A percentile compares a stretch with the other conserved stretches of the same genome.
These are phyloP conservation scores for Siderastrea radians DNA, from an alignment of 92 coral and sea anemone species.

Conservation along the genomic window DNA sequence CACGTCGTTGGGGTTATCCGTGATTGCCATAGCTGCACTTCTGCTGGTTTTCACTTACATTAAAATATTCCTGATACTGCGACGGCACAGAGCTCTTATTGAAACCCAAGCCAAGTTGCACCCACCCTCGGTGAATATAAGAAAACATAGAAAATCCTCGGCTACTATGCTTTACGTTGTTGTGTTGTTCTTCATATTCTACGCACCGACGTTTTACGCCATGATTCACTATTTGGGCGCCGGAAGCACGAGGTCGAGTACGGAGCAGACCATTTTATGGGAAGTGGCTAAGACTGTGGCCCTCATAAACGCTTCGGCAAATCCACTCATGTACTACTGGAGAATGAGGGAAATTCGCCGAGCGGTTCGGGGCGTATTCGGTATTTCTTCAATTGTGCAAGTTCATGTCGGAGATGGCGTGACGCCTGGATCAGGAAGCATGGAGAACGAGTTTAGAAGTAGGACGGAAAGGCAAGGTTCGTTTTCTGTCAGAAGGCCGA, in stretches of 20 bases:
- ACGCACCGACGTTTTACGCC: slow-evolving; percentile 26
- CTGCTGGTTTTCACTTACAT: slow-evolving; percentile 20
- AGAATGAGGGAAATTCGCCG: slow-evolving; percentile 41
- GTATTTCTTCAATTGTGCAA: background rate
- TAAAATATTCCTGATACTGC: slow-evolving; percentile 25
- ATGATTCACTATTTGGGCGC: slow-evolving; percentile 18
- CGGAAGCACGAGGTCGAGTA: background rate
- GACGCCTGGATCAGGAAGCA: slow-evolving; percentile 31
- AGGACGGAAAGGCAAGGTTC: slow-evolving; percentile 20
- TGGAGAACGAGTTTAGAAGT: slow-evolving; percentile 27
- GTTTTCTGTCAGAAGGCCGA: slow-evolving; percentile 1
- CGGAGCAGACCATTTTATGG: slow-evolving; percentile 16
- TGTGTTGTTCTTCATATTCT: slow-evolving; percentile 33
- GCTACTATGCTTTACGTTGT: slow-evolving; percentile 40
- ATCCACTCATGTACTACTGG: slow-evolving; percentile 38
- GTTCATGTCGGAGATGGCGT: slow-evolving; percentile 29
- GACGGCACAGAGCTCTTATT: slow-evolving; percentile 19
- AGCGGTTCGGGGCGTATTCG: slow-evolving; percentile 16
- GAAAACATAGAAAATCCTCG: slow-evolving; percentile 28
- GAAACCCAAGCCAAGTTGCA: slow-evolving; percentile 24
- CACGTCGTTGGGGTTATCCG: slow-evolving; percentile 1
- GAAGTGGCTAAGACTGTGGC: slow-evolving; percentile 33
- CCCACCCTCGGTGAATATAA: slow-evolving; percentile 15
- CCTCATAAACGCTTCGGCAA: slow-evolving; percentile 21
- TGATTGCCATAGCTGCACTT: slow-evolving; percentile 2